phyloP scores from a whole-genome alignment of 2,113 vertebrate genomes.

The Lucifuga dentata region DNA sequence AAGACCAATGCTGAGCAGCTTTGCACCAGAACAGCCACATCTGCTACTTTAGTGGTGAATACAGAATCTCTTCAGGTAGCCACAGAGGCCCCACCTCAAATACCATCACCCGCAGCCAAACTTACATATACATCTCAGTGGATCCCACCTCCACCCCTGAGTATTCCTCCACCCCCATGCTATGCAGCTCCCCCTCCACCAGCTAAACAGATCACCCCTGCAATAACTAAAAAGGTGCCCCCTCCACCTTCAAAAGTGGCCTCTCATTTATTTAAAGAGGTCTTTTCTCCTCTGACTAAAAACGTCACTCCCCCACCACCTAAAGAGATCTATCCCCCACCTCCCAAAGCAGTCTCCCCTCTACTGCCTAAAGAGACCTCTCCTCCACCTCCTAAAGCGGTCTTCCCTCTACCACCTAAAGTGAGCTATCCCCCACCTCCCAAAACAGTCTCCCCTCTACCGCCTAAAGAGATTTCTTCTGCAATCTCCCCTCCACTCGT shows the following conservation, averaged over 20 bases:
- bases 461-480: neutral
- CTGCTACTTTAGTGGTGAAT: constrained; percentile 17
- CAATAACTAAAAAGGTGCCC: neutral
- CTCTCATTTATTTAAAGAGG: constrained; percentile 2
- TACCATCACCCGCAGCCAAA: too few species aligned
- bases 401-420: too few species aligned
- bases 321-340: too few species aligned
- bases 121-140: constrained; percentile 34
- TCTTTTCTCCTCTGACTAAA: too few species aligned
- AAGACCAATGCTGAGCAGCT: constrained; percentile 3
- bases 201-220: neutral
- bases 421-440: too few species aligned
- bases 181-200: constrained; percentile 66
- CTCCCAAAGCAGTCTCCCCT: too few species aligned
- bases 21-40: neutral
- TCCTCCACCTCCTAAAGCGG: too few species aligned
- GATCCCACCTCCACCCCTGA: constrained; percentile 21
- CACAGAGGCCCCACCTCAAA: constrained; percentile 25
- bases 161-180: constrained; percentile 66
- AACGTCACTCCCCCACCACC: too few species aligned
- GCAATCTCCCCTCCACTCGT: too few species aligned
- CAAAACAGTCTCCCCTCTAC: neutral
- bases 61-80: constrained; percentile 2
- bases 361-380: too few species aligned
- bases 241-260: neutral